phyloP scores from a whole-genome alignment of 2,888 invertebrate genomes.

The Cheilosia pagana region DNA sequence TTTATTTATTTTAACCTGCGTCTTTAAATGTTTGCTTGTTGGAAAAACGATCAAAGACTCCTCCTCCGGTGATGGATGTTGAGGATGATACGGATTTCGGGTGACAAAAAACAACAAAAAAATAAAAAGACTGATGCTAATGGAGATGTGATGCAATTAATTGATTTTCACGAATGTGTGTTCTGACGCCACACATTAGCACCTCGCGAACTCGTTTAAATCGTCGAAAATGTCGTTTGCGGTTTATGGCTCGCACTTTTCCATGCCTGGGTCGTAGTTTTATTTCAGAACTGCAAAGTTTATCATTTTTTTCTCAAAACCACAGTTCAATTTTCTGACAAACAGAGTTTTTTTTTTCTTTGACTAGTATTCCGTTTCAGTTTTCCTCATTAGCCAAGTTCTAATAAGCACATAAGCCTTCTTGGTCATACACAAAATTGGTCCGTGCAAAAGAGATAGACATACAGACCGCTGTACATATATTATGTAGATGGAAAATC shows the following conservation, averaged over 20 bases:
- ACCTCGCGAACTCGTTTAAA: slow-evolving; percentile 10
- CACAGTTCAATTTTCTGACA: slow-evolving; percentile 38
- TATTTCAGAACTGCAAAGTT: slow-evolving; percentile 14
- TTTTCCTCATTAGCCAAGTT: slow-evolving; percentile 48
- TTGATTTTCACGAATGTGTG: slow-evolving; percentile 56
- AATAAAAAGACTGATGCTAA: slow-evolving; percentile 5
- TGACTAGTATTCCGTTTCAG: slow-evolving; percentile 46
- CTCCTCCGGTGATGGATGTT: not conserved
- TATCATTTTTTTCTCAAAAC: slow-evolving; percentile 17
- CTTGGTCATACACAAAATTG: slow-evolving; percentile 21
- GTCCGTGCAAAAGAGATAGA: slow-evolving; percentile 37
- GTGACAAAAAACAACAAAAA: slow-evolving; percentile 1
- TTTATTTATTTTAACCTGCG: not conserved
- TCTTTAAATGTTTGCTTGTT: not conserved
- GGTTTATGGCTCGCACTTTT: slow-evolving; percentile 31
- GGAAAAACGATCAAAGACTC: slow-evolving; percentile 8
- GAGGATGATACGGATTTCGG: slow-evolving; percentile 3
- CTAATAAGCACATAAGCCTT: slow-evolving; percentile 30
- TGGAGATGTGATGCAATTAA: slow-evolving; percentile 65
- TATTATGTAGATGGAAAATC: slow-evolving; percentile 10
- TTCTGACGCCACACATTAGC: slow-evolving; percentile 45
- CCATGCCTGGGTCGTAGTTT: slow-evolving; percentile 20
- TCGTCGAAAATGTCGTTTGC: slow-evolving; percentile 23
- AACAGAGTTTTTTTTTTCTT: slow-evolving; percentile 16
- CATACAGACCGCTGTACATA: not conserved